These are phyloP conservation scores for Equus quagga DNA, from an alignment of 2,113 vertebrate species.

Conservation along the genomic window DNA sequence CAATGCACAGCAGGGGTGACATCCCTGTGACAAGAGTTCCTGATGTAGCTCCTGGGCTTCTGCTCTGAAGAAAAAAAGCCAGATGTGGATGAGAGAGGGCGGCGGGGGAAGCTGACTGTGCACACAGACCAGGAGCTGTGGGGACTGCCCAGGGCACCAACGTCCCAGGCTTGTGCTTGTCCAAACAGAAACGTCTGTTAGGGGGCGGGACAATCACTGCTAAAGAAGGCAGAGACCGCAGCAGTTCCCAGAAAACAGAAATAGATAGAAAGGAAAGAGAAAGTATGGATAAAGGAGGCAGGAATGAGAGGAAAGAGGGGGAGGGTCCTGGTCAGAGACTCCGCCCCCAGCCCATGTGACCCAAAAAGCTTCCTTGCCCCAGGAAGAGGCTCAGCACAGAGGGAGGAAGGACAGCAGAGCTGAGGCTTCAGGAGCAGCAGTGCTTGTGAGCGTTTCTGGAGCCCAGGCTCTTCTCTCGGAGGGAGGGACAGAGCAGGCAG, in stretches of 20 bases:
- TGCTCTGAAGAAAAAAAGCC: not conserved
- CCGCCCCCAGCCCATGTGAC: not conserved
- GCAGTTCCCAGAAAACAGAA: not conserved
- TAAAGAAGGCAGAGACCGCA: not conserved
- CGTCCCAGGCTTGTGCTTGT: not conserved
- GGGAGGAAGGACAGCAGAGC: not conserved
- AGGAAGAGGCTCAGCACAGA: not conserved
- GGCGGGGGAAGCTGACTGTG: too few species aligned
- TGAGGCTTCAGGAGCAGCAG: fast-evolving
- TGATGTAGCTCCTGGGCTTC: not conserved
- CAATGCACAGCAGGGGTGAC: fast-evolving
- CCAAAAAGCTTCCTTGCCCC: fast-evolving
- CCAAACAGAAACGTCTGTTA: not conserved
- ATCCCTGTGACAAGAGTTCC: not conserved
- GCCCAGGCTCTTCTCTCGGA: not conserved
- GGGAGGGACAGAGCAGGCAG: not conserved
- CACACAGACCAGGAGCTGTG: not conserved
- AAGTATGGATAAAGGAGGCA: not conserved
- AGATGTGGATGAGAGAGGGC: not conserved
- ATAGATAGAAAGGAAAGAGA: not conserved
- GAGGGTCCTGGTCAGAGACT: too few species aligned
- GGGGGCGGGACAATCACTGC: not conserved
- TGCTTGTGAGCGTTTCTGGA: not conserved
- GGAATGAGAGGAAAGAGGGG: not conserved
- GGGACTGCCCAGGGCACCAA: too few species aligned